A percentile compares a stretch with the other conserved stretches of the same genome.
These are phyloP conservation scores for Coendou prehensilis DNA, from an alignment of 2,797 vertebrate species.

Conservation along the genomic window DNA sequence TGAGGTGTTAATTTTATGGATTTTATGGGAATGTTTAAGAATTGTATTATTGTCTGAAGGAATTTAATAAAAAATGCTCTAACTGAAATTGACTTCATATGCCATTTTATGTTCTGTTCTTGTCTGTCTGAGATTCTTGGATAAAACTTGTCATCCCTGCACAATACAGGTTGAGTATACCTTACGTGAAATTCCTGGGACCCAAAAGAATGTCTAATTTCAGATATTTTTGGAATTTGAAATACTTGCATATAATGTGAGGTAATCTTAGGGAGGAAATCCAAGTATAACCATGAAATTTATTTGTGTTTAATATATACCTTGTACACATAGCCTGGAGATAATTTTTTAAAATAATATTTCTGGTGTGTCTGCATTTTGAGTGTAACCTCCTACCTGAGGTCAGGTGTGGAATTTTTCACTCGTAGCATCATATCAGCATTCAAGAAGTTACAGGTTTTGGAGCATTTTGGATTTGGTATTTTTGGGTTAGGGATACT, in stretches of 20 bases:
- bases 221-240: background rate
- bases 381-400: background rate
- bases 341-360: background rate
- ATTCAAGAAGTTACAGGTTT: background rate
- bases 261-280: background rate
- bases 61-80: conserved; percentile 43
- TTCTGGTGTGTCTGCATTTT: background rate
- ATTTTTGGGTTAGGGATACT: background rate
- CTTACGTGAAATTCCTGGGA: background rate
- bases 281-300: background rate
- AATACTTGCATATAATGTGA: background rate
- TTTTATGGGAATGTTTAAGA: conserved; percentile 51
- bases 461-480: background rate
- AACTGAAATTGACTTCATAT: conserved; percentile 12
- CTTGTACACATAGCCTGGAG: background rate
- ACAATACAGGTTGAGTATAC: background rate
- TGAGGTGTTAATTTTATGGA: conserved; percentile 41
- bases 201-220: background rate
- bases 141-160: conserved; percentile 40
- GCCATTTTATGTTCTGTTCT: conserved; percentile 64
- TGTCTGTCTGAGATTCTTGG: conserved; percentile 57
- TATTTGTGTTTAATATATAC: background rate
- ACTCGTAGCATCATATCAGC: background rate
- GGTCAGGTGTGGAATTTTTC: background rate
- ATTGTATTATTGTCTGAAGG: conserved; percentile 43